Conservation (phyloP, 1,140 invertebrate genomes). For the Artemia franciscana region DNA sequence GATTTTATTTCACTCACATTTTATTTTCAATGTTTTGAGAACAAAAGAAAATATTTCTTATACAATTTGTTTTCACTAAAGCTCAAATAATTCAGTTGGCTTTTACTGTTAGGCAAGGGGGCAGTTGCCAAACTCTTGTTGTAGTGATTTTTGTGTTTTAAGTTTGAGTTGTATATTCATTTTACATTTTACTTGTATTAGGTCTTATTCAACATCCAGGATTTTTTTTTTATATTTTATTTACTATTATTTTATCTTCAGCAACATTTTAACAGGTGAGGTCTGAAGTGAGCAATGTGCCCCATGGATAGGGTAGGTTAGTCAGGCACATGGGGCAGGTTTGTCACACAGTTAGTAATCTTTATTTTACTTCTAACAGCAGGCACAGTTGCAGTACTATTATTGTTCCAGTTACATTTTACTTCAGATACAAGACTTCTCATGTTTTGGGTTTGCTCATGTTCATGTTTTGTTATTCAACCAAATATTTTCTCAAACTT, state of each 20-base stretch:
- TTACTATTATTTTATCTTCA: neutral
- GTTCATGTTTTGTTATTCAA: too few relatives aligned
- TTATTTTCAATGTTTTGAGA: too few relatives aligned
- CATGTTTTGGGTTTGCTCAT: neutral
- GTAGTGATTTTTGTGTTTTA: too few relatives aligned
- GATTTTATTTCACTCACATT: too few relatives aligned
- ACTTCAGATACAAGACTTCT: neutral
- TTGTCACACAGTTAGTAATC: neutral
- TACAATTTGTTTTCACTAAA: too few relatives aligned
- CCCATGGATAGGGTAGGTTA: neutral
- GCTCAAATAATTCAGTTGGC: too few relatives aligned
- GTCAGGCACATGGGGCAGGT: neutral
- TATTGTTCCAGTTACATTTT: neutral
- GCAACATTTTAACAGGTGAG: neutral
- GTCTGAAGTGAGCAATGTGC: neutral
- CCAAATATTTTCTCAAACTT: neutral
- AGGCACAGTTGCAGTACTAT: neutral
- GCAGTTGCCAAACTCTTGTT: too few relatives aligned
- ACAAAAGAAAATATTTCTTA: too few relatives aligned
- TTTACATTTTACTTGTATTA: too few relatives aligned
- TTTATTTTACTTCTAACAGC: neutral
- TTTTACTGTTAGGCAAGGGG: too few relatives aligned
- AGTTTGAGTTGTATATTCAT: too few relatives aligned
- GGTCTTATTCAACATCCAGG: neutral
- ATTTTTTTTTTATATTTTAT: neutral